phyloP scores from a whole-genome alignment of 1,140 invertebrate genomes.

The Parasteatoda tepidariorum region DNA sequence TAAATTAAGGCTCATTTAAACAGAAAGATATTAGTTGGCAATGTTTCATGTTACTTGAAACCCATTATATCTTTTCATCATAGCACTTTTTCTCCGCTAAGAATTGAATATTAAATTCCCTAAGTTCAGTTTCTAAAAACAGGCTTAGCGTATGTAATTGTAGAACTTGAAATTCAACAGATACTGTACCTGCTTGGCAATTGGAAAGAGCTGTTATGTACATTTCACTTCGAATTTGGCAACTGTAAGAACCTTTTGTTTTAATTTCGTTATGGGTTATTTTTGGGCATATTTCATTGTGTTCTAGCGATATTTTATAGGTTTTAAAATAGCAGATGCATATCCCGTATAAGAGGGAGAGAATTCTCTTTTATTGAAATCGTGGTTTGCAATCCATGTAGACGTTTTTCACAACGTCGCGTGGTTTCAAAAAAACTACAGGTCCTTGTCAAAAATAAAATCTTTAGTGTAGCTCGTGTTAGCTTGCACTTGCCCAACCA shows the following conservation, averaged over 20 bases:
- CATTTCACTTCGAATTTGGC: conserved; percentile 4
- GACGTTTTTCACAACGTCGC: not conserved
- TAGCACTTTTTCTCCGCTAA: not conserved
- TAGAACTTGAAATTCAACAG: not conserved
- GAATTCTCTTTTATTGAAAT: not conserved
- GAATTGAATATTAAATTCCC: too few species aligned
- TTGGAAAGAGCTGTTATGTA: not conserved
- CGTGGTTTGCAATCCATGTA: not conserved
- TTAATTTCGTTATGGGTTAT: not conserved
- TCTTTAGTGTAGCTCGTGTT: not conserved
- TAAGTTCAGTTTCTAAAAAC: not conserved
- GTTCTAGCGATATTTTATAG: not conserved
- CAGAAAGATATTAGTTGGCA: not conserved
- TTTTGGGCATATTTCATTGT: not conserved
- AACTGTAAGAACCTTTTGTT: not conserved
- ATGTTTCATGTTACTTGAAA: too few species aligned
- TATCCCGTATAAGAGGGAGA: not conserved
- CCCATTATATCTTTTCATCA: too few species aligned
- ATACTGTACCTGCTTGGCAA: not conserved
- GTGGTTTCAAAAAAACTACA: not conserved
- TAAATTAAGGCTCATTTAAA: not conserved
- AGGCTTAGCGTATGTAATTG: not conserved
- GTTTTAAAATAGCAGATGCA: not conserved
- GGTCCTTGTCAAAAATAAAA: conserved; percentile 9
- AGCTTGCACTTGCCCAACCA: not conserved